Conservation (phyloP, 2,113 vertebrate genomes). For the Pimephales promelas region DNA sequence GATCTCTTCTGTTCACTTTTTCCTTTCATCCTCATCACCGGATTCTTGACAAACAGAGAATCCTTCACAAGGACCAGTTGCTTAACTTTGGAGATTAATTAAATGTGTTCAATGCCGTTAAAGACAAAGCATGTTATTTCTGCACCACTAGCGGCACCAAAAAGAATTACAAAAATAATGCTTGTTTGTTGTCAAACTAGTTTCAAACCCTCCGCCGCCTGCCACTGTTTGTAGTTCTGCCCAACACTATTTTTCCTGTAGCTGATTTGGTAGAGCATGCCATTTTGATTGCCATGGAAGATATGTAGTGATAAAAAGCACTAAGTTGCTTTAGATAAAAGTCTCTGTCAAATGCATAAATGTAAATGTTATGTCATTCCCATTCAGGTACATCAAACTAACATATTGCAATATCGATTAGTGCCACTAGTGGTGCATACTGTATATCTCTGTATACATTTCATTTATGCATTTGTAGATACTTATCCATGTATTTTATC, state of each 20-base stretch:
- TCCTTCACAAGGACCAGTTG: constrained; percentile 2
- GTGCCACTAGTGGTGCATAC: background rate
- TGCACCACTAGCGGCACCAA: background rate
- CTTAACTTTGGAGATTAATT: constrained; percentile 25
- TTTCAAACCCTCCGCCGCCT: background rate
- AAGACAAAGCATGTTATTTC: constrained; percentile 4
- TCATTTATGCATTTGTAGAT: background rate
- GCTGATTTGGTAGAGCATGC: background rate
- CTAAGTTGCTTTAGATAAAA: background rate
- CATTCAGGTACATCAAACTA: background rate
- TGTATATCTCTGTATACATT: background rate
- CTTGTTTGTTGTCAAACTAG: background rate
- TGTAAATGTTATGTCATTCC: background rate
- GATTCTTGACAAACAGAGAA: constrained; percentile 18
- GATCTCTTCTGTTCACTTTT: constrained; percentile 31
- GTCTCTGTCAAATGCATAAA: background rate
- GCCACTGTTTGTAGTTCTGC: background rate
- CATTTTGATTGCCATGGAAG: background rate
- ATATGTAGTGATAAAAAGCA: background rate
- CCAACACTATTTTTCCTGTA: background rate
- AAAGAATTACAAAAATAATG: background rate
- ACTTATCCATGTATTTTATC: background rate
- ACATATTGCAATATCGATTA: background rate
- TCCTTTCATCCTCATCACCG: constrained; percentile 4
- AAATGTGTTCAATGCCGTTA: constrained; percentile 6